phyloP scores from a whole-genome alignment of 2,888 invertebrate genomes.

The Timandra comae region DNA sequence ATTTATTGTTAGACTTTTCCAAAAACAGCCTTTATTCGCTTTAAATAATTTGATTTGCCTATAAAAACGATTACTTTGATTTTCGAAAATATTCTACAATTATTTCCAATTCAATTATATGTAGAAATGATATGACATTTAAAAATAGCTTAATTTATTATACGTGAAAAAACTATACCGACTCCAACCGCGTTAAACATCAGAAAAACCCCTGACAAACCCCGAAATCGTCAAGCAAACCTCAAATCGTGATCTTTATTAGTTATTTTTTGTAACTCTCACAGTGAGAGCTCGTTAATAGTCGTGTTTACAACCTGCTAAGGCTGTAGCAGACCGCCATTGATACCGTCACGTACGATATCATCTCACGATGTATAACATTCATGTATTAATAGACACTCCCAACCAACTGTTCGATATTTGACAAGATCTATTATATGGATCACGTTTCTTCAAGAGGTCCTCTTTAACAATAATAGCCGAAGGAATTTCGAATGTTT shows the following conservation, averaged over 20 bases:
- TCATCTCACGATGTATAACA: conserved; percentile 48
- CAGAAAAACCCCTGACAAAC: too few species aligned
- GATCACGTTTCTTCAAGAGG: conserved; percentile 71
- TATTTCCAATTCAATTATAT: too few species aligned
- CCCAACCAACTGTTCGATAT: conserved; percentile 35
- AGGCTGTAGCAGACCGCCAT: conserved; percentile 51
- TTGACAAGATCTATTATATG: conserved; percentile 45
- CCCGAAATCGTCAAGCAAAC: conserved; percentile 4
- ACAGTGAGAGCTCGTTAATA: conserved; percentile 56
- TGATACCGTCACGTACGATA: conserved; percentile 61
- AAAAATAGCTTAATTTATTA: too few species aligned
- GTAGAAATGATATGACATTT: too few species aligned
- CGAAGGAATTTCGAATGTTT: conserved; percentile 56
- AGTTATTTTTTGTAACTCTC: conserved; percentile 54
- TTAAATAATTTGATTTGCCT: too few species aligned
- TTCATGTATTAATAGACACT: conserved; percentile 52
- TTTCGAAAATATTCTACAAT: too few species aligned
- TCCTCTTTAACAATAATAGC: conserved; percentile 47
- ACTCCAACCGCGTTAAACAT: too few species aligned
- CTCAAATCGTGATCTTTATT: conserved; percentile 32
- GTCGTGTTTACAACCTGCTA: conserved; percentile 70
- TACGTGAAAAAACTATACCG: too few species aligned
- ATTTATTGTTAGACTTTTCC: too few species aligned
- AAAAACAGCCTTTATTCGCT: too few species aligned
- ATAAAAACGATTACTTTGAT: too few species aligned